A percentile compares a stretch with the other conserved stretches of the same genome.
Conservation (phyloP, 2,888 invertebrate genomes). For the Copidosoma aretas region DNA sequence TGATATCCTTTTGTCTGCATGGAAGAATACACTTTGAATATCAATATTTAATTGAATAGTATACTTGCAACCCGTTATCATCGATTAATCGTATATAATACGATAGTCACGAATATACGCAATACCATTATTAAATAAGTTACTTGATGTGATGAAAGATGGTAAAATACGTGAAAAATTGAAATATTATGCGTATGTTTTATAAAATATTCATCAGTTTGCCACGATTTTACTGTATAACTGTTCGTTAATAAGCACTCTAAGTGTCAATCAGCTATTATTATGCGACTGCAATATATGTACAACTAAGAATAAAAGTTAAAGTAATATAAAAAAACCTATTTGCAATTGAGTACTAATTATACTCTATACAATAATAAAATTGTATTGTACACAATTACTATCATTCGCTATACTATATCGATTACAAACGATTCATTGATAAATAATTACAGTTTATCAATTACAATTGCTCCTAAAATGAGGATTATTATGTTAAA, state of each 20-base stretch:
- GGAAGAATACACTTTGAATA: slow-evolving; percentile 3
- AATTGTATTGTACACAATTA: slow-evolving; percentile 20
- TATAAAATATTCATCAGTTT: neutral
- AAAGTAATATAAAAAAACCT: slow-evolving; percentile 19
- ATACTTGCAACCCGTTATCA: slow-evolving; percentile 21
- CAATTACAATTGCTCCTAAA: no score
- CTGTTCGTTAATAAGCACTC: neutral
- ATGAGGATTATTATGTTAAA: neutral
- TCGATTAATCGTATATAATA: slow-evolving; percentile 10
- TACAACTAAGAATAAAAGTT: slow-evolving; percentile 13
- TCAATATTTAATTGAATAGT: slow-evolving; percentile 13
- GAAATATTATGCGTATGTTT: neutral
- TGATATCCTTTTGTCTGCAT: slow-evolving; percentile 10
- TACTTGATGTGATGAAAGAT: slow-evolving; percentile 2
- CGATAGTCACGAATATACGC: slow-evolving; percentile 1
- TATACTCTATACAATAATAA: slow-evolving; percentile 18
- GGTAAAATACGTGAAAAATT: neutral
- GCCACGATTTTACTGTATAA: neutral
- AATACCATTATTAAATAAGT: slow-evolving; percentile 5
- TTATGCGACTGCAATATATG: slow-evolving; percentile 11
- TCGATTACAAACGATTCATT: slow-evolving; percentile 16
- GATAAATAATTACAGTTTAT: slow-evolving; percentile 1
- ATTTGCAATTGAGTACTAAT: slow-evolving; percentile 10
- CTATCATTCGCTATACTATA: neutral
- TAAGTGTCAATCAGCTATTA: slow-evolving; percentile 6